Evolutionary conservation across 2,888 invertebrate genomes (phyloP).

Genomic region (Euplexia lucipara): DNA sequence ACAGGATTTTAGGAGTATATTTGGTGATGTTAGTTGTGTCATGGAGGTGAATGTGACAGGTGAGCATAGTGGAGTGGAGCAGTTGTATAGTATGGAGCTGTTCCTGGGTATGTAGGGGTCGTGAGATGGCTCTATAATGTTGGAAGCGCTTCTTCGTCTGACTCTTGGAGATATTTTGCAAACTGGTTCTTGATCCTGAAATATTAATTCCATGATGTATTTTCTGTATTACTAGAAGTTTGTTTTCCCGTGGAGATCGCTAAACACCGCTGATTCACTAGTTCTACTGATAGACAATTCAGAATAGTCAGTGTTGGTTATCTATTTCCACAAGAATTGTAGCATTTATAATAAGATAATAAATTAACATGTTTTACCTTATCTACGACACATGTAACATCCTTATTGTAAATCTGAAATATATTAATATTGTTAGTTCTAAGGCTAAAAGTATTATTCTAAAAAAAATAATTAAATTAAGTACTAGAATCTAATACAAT

Average conservation of each 20-base stretch:
- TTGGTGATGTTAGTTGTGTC: conserved; percentile 74
- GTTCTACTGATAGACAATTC: not conserved
- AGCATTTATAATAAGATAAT: not conserved
- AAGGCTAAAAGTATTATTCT: too few species aligned
- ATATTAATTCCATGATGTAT: conserved; percentile 46
- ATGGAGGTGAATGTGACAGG: conserved; percentile 74
- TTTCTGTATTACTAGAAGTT: not conserved
- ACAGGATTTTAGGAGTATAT: conserved; percentile 74
- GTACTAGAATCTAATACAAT: too few species aligned
- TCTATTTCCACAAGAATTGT: not conserved
- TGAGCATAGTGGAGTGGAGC: conserved; percentile 74
- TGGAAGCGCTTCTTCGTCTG: conserved; percentile 64
- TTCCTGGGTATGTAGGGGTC: conserved; percentile 84
- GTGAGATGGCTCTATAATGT: conserved; percentile 74
- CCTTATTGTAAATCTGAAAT: conserved; percentile 83
- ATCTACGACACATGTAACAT: conserved; percentile 80
- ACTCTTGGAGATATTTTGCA: conserved; percentile 71
- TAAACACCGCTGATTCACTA: not conserved
- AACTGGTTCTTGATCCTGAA: conserved; percentile 76
- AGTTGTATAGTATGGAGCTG: conserved; percentile 76
- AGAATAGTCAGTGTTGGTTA: not conserved
- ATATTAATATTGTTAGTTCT: conserved; percentile 27
- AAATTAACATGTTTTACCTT: conserved; percentile 70
- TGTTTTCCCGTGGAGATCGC: not conserved
- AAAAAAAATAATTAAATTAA: too few species aligned